Conservation (phyloP, 2,113 vertebrate genomes). For the Ellobius talpinus region DNA sequence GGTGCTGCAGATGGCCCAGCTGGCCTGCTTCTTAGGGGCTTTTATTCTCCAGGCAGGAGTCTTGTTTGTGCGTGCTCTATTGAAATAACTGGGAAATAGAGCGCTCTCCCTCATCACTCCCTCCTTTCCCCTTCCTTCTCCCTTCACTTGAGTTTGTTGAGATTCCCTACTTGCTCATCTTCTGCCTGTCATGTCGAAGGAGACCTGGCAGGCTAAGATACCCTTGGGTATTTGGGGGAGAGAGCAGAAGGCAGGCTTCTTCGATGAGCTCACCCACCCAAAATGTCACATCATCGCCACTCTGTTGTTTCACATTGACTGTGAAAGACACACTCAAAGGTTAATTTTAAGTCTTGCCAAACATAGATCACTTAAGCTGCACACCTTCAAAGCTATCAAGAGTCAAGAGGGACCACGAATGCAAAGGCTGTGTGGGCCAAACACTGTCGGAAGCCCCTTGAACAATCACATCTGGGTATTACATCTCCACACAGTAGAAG, state of each 20-base stretch:
- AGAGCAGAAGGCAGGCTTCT: slow-evolving; percentile 88
- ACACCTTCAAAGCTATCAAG: slow-evolving; percentile 36
- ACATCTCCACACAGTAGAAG: not conserved
- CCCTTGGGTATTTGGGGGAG: slow-evolving; percentile 92
- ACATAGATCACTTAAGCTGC: slow-evolving; percentile 80
- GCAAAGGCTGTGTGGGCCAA: not conserved
- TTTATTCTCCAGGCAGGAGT: not conserved
- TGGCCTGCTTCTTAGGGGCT: not conserved
- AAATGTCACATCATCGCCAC: slow-evolving; percentile 91
- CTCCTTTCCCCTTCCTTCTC: too few relatives aligned
- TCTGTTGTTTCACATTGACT: slow-evolving; percentile 89
- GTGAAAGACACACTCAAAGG: slow-evolving; percentile 88
- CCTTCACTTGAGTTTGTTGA: slow-evolving; percentile 86
- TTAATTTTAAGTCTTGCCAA: slow-evolving; percentile 92
- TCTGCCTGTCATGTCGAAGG: slow-evolving; percentile 88
- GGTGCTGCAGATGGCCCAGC: not conserved
- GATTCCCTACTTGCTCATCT: slow-evolving; percentile 75
- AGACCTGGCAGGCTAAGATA: slow-evolving; percentile 90
- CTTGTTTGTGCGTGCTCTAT: not conserved
- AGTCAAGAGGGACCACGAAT: slow-evolving; percentile 39
- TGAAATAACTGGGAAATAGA: not conserved
- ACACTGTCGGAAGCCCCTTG: not conserved
- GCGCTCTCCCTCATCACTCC: not conserved
- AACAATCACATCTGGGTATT: not conserved
- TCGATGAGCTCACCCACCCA: slow-evolving; percentile 93